A percentile compares a stretch with the other conserved stretches of the same genome.
Conservation (phyloP, 2,113 vertebrate genomes). For the Dissostichus mawsoni region DNA sequence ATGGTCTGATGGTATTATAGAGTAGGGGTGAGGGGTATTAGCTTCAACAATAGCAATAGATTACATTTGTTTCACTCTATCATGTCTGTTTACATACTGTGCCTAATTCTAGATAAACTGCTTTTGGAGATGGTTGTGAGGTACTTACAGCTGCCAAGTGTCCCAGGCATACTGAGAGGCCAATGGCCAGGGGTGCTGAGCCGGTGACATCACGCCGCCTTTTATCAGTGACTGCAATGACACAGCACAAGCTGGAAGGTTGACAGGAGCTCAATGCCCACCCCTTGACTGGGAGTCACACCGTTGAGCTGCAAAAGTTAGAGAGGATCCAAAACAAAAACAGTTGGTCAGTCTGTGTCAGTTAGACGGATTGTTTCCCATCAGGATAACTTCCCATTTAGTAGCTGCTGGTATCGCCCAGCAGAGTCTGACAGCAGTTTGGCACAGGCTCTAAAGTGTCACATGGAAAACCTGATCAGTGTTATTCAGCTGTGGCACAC, state of each 20-base stretch:
- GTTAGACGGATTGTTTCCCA: slow-evolving; percentile 45
- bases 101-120: slow-evolving; percentile 12
- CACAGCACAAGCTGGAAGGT: slow-evolving; percentile 97
- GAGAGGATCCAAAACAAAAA: slow-evolving; percentile 50
- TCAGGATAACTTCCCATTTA: slow-evolving; percentile 28
- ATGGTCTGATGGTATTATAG: slow-evolving; percentile 1
- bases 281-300: slow-evolving; percentile 89
- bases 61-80: not conserved
- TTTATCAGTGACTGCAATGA: slow-evolving; percentile 95
- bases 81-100: not conserved
- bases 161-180: slow-evolving; percentile 93
- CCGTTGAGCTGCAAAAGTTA: slow-evolving; percentile 70
- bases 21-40: not conserved
- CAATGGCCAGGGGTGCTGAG: slow-evolving; percentile 93
- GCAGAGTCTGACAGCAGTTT: slow-evolving; percentile 30
- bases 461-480: slow-evolving; percentile 3
- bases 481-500: slow-evolving; percentile 1
- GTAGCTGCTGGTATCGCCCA: slow-evolving; percentile 21
- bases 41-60: not conserved
- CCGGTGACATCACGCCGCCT: slow-evolving; percentile 91
- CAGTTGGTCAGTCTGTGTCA: slow-evolving; percentile 46
- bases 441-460: slow-evolving; percentile 15
- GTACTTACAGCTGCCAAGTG: slow-evolving; percentile 94
- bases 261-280: slow-evolving; percentile 93
- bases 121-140: not conserved